phyloP scores from a whole-genome alignment of 2,797 vertebrate species.

The Crenichthys baileyi region DNA sequence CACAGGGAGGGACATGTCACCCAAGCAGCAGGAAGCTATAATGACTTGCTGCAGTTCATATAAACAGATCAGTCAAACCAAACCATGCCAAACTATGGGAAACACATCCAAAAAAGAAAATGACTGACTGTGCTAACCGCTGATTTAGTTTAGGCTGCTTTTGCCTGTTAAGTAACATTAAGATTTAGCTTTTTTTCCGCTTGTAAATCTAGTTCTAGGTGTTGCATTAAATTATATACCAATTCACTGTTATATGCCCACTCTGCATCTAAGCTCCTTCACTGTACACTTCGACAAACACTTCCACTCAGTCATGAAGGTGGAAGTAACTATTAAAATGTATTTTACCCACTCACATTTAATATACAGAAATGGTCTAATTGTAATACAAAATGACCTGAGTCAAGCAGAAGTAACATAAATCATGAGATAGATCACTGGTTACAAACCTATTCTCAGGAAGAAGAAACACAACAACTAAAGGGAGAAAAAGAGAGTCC shows the following conservation, averaged over 20 bases:
- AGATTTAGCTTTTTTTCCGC: background rate
- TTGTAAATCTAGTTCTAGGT: background rate
- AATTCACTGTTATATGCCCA: background rate
- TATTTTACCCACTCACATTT: conserved; percentile 25
- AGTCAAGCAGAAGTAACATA: conserved; percentile 2
- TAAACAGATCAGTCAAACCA: conserved; percentile 65
- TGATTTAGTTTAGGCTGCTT: conserved; percentile 14
- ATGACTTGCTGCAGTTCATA: conserved; percentile 58
- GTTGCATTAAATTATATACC: too few species aligned
- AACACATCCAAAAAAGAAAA: conserved; percentile 31
- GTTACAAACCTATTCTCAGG: conserved; percentile 10
- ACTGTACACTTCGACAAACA: conserved; percentile 11
- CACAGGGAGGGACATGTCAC: conserved; percentile 47
- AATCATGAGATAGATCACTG: background rate
- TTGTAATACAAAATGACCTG: conserved; percentile 13
- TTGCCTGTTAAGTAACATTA: conserved; percentile 6
- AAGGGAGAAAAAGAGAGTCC: conserved; percentile 12
- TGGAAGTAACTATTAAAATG: conserved; percentile 19
- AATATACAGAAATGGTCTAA: conserved; percentile 20
- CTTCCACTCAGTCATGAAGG: conserved; percentile 19
- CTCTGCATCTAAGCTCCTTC: conserved; percentile 9
- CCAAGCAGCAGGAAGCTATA: conserved; percentile 52
- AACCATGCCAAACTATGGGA: conserved; percentile 47
- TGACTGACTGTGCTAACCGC: conserved; percentile 21
- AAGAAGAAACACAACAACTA: conserved; percentile 27